These are phyloP conservation scores for Cirrhinus mrigala DNA, from an alignment of 2,797 vertebrate species.

Conservation along the genomic window DNA sequence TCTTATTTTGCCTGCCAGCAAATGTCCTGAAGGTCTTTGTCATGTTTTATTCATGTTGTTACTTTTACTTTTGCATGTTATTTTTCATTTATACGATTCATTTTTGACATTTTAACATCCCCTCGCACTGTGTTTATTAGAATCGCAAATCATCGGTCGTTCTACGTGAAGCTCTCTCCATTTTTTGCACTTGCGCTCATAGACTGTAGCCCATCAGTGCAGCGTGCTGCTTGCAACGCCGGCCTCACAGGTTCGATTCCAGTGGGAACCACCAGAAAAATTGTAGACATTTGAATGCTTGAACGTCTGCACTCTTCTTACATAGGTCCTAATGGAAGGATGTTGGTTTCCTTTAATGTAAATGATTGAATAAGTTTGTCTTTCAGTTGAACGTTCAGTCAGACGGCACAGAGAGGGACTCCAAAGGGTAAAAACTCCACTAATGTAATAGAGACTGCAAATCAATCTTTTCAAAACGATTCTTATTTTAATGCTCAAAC, in stretches of 20 bases:
- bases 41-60: neutral
- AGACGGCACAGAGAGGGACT: too few relatives aligned
- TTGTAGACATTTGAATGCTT: too few relatives aligned
- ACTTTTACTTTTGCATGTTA: neutral
- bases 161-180: too few relatives aligned
- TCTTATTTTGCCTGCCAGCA: conserved; percentile 45
- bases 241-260: neutral
- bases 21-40: conserved; percentile 46
- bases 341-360: neutral
- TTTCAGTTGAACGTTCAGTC: too few relatives aligned
- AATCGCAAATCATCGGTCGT: neutral
- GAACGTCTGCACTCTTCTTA: too few relatives aligned
- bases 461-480: neutral
- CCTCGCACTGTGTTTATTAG: neutral
- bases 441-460: neutral
- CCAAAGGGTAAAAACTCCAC: too few relatives aligned
- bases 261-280: neutral
- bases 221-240: too few relatives aligned
- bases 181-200: neutral
- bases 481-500: neutral
- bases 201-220: neutral
- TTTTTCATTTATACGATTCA: neutral
- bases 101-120: neutral
- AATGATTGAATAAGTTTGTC: too few relatives aligned
- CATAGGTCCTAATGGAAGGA: neutral